Percentiles rank a stretch among this genome's conserved stretches.
Conservation (phyloP, 2,888 invertebrate species). For the Ypsolopha sequella region DNA sequence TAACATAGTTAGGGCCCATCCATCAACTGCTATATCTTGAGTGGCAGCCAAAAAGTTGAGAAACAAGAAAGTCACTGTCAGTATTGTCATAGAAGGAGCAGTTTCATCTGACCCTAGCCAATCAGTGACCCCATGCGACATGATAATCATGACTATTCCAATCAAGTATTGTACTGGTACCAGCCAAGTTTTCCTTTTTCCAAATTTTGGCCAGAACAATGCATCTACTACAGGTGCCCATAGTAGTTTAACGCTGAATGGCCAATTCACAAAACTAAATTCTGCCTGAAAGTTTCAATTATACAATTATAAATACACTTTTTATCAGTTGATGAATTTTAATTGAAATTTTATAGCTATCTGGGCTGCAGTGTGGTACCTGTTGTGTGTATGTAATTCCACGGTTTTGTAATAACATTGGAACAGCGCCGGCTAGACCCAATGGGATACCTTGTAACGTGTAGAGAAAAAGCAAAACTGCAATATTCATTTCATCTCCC, state of each 20-base stretch:
- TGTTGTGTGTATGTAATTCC: conserved; percentile 96
- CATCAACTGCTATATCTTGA: conserved; percentile 99
- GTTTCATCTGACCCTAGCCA: conserved; percentile 78
- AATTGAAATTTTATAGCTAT: too few relatives aligned
- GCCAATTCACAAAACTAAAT: conserved; percentile 95
- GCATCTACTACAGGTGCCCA: conserved; percentile 99
- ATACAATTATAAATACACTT: not conserved
- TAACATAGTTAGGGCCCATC: conserved; percentile 99
- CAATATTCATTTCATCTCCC: conserved; percentile 86
- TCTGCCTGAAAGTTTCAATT: conserved; percentile 74
- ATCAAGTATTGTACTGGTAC: conserved; percentile 94
- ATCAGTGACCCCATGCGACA: conserved; percentile 81
- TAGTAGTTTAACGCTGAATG: conserved; percentile 90
- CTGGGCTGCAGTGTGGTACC: conserved; percentile 31
- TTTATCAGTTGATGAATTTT: too few relatives aligned
- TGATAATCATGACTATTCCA: conserved; percentile 88
- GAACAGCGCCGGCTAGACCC: conserved; percentile 93
- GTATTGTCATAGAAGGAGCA: conserved; percentile 78
- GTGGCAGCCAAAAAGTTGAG: conserved; percentile 98
- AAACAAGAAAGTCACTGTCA: conserved; percentile 90
- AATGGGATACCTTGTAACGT: conserved; percentile 96
- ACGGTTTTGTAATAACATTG: conserved; percentile 94
- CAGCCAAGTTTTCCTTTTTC: conserved; percentile 95
- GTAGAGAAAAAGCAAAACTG: conserved; percentile 91
- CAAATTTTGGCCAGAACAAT: conserved; percentile 84